Percentiles rank a stretch among this genome's conserved stretches.
These are phyloP conservation scores for Pipistrellus kuhlii DNA, from an alignment of 2,797 vertebrate genomes.

Conservation along the genomic window DNA sequence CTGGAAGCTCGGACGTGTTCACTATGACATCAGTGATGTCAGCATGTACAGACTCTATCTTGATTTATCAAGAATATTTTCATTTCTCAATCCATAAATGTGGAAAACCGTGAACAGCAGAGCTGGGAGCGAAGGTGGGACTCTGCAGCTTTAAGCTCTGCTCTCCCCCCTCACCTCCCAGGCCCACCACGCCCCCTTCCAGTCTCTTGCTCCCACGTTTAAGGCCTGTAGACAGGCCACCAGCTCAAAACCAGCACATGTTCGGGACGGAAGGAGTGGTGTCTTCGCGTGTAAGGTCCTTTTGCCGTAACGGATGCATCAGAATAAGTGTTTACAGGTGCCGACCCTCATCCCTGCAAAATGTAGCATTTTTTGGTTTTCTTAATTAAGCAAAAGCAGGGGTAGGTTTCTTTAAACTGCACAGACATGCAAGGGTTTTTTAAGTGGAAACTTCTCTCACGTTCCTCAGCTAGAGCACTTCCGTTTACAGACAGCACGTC, in stretches of 20 bases:
- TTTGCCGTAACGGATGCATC: conserved; percentile 92
- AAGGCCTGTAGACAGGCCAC: conserved; percentile 88
- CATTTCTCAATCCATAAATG: conserved; percentile 93
- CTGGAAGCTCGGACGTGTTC: conserved; percentile 93
- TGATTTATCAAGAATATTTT: conserved; percentile 99
- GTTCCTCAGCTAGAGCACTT: conserved; percentile 90
- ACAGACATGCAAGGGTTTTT: conserved; percentile 89
- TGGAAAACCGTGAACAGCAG: conserved; percentile 91
- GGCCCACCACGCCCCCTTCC: conserved; percentile 58
- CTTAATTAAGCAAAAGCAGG: conserved; percentile 85
- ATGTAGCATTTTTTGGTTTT: conserved; percentile 90
- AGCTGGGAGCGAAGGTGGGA: conserved; percentile 90
- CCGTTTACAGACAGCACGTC: conserved; percentile 88
- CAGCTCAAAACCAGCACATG: conserved; percentile 91
- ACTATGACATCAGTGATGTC: conserved; percentile 99
- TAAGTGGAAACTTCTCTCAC: conserved; percentile 87
- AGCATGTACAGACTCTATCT: conserved; percentile 99
- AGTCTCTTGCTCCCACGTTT: conserved; percentile 73
- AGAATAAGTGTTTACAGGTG: conserved; percentile 95
- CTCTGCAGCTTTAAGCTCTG: conserved; percentile 94
- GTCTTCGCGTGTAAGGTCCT: conserved; percentile 87
- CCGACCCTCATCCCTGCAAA: conserved; percentile 89
- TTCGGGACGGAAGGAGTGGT: conserved; percentile 91
- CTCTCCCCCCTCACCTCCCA: conserved; percentile 82
- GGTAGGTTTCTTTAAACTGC: conserved; percentile 90